A percentile compares a stretch with the other conserved stretches of the same genome.
Conservation (phyloP, 2,888 invertebrate genomes). For the Chrysina gloriosa region DNA sequence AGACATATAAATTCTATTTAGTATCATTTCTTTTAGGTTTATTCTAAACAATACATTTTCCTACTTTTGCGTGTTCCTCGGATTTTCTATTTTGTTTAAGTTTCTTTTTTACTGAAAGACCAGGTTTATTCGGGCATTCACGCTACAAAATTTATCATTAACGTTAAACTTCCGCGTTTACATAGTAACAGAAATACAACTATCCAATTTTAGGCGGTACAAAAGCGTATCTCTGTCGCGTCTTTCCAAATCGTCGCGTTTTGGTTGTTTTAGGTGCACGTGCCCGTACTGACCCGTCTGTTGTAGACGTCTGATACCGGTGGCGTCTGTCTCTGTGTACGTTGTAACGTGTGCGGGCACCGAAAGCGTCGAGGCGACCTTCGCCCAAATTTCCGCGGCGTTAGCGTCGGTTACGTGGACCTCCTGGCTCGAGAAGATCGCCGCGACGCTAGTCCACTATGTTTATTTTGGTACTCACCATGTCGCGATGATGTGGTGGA, state of each 20-base stretch:
- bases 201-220: conserved; percentile 26
- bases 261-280: conserved; percentile 19
- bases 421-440: conserved; percentile 16
- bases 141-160: too few relatives aligned
- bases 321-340: background rate
- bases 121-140: too few relatives aligned
- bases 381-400: conserved; percentile 33
- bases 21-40: too few relatives aligned
- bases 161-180: background rate
- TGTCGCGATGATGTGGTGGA: conserved; percentile 17
- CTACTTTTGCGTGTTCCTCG: too few relatives aligned
- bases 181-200: conserved; percentile 5
- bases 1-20: too few relatives aligned
- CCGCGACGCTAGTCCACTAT: background rate
- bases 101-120: too few relatives aligned
- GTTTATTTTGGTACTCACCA: conserved; percentile 25
- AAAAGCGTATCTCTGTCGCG: background rate
- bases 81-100: background rate
- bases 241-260: background rate
- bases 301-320: conserved; percentile 4
- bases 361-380: conserved; percentile 20
- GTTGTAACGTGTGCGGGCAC: background rate
- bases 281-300: conserved; percentile 5
- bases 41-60: too few relatives aligned
- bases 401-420: conserved; percentile 16